These are phyloP conservation scores for Podotricha telesiphe DNA, from an alignment of 2,888 invertebrate genomes.

Conservation along the genomic window DNA sequence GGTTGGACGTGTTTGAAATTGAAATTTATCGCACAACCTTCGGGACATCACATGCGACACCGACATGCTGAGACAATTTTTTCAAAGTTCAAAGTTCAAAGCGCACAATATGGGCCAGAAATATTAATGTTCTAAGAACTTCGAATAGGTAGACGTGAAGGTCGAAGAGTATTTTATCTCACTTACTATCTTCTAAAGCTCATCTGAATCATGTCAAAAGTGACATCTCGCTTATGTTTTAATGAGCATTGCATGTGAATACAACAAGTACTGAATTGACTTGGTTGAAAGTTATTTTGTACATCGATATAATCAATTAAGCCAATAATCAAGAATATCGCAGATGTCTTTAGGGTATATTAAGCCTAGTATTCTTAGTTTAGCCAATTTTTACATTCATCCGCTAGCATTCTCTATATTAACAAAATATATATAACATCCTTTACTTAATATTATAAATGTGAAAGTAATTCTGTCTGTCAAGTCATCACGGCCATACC, in stretches of 20 bases:
- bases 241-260: neutral
- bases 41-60: conserved; percentile 37
- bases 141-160: conserved; percentile 19
- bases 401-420: too few relatives aligned
- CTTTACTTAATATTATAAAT: too few relatives aligned
- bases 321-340: neutral
- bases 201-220: conserved; percentile 19
- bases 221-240: neutral
- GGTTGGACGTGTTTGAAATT: conserved; percentile 44
- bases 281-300: neutral
- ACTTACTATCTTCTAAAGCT: conserved; percentile 1
- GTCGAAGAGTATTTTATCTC: conserved; percentile 2
- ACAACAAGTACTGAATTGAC: neutral
- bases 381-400: too few relatives aligned
- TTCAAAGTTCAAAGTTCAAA: conserved; percentile 48
- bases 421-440: too few relatives aligned
- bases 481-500: too few relatives aligned
- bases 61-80: conserved; percentile 47
- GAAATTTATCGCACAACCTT: conserved; percentile 46
- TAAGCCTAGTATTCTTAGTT: too few relatives aligned
- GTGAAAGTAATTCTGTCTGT: too few relatives aligned
- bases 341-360: too few relatives aligned
- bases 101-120: conserved; percentile 36
- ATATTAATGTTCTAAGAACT: conserved; percentile 16
- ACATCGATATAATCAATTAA: neutral